phyloP scores from a whole-genome alignment of 2,888 invertebrate species.

The Drosophila lacicola region DNA sequence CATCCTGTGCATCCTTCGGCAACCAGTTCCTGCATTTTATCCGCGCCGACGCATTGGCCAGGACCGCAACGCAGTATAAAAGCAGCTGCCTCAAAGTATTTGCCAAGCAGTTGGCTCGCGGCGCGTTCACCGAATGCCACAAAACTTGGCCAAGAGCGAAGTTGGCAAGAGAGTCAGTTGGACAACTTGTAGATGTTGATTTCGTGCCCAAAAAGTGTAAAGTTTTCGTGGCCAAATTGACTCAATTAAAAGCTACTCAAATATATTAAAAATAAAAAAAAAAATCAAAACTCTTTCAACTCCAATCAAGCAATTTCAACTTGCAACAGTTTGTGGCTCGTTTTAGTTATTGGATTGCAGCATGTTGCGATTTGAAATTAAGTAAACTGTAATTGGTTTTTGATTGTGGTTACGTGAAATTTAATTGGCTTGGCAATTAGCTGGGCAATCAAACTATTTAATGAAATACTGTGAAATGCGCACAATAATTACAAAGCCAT shows the following conservation, averaged over 20 bases:
- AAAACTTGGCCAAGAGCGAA: not conserved
- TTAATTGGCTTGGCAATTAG: conserved; percentile 44
- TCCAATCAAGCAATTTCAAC: conserved; percentile 1
- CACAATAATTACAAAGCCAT: not conserved
- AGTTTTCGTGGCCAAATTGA: conserved; percentile 18
- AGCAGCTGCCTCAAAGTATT: conserved; percentile 40
- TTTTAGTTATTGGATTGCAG: not conserved
- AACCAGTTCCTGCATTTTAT: conserved; percentile 41
- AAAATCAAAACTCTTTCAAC: not conserved
- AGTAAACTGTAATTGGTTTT: conserved; percentile 52
- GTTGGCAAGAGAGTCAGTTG: not conserved
- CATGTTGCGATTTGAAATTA: conserved; percentile 24
- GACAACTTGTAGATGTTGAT: conserved; percentile 46
- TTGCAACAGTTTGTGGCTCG: conserved; percentile 6
- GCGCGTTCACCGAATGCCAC: conserved; percentile 34
- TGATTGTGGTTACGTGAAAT: conserved; percentile 48
- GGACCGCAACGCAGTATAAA: conserved; percentile 51
- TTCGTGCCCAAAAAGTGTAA: conserved; percentile 11
- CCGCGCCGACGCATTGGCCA: conserved; percentile 61
- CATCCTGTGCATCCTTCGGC: conserved; percentile 26
- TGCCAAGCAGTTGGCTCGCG: conserved; percentile 58
- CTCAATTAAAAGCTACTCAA: not conserved
- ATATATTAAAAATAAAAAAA: not conserved
- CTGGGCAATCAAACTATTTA: not conserved
- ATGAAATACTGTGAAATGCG: not conserved